Evolutionary conservation across 2,797 vertebrate species (phyloP).

Genomic region (Lutjanus campechanus): DNA sequence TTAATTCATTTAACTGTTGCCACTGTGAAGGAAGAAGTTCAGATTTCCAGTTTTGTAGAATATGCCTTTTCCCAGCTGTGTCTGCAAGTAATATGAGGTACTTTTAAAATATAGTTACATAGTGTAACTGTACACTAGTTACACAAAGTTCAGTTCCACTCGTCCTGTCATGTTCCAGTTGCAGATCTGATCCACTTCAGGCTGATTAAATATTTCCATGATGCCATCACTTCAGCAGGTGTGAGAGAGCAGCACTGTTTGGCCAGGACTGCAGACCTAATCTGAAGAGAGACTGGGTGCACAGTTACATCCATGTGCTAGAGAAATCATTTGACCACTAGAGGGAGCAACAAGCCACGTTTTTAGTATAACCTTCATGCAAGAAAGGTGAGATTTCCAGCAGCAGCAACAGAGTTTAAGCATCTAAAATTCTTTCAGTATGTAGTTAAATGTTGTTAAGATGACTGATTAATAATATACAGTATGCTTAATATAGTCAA

Average conservation of each 20-base stretch:
- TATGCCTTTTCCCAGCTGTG: too few species aligned
- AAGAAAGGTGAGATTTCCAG: neutral
- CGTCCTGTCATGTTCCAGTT: neutral
- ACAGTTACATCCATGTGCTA: slow-evolving; percentile 32
- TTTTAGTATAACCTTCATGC: neutral
- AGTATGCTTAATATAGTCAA: neutral
- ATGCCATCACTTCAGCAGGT: slow-evolving; percentile 29
- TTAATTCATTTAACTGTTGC: too few species aligned
- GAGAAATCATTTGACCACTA: slow-evolving; percentile 42
- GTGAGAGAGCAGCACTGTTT: neutral
- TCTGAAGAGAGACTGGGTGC: neutral
- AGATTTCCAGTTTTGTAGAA: too few species aligned
- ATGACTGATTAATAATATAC: neutral
- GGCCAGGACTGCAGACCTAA: slow-evolving; percentile 29
- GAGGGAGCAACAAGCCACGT: slow-evolving; percentile 48
- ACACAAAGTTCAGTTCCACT: neutral
- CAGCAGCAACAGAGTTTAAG: neutral
- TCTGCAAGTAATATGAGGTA: too few species aligned
- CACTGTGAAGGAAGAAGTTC: too few species aligned
- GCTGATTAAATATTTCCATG: slow-evolving; percentile 44
- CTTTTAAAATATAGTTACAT: too few species aligned
- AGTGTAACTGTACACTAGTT: too few species aligned
- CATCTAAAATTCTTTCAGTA: neutral
- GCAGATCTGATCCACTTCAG: slow-evolving; percentile 9
- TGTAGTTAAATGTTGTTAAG: neutral